These are phyloP conservation scores for Pampus argenteus DNA, from an alignment of 2,797 vertebrate species.

Conservation along the genomic window DNA sequence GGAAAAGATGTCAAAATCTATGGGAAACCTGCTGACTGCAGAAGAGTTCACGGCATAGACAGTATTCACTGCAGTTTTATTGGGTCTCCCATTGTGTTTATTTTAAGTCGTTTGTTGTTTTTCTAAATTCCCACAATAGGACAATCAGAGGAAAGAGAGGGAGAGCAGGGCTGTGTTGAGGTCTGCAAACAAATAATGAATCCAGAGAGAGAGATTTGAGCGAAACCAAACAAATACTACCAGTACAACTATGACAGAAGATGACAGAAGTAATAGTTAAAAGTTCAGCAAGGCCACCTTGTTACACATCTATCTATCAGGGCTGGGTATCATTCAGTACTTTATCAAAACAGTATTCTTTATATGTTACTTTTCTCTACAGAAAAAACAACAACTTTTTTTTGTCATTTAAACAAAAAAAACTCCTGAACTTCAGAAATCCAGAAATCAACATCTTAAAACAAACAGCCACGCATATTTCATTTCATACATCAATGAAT, in stretches of 20 bases:
- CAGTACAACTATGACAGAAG: rapidly evolving
- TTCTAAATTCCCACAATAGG: slow-evolving; percentile 60
- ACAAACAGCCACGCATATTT: too few relatives aligned
- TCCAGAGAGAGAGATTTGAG: slow-evolving; percentile 1
- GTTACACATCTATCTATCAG: neutral
- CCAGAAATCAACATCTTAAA: neutral
- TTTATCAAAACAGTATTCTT: too few relatives aligned
- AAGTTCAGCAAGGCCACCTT: neutral
- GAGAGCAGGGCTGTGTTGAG: slow-evolving; percentile 6
- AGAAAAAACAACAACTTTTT: neutral
- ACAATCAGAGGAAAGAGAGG: slow-evolving; percentile 58
- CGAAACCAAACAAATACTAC: neutral
- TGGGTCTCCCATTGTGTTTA: slow-evolving; percentile 61
- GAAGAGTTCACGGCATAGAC: slow-evolving; percentile 37
- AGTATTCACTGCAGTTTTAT: slow-evolving; percentile 42
- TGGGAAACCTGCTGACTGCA: slow-evolving; percentile 55
- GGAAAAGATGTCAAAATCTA: slow-evolving; percentile 60
- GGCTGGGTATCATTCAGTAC: neutral
- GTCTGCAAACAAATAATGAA: slow-evolving; percentile 6
- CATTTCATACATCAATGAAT: too few relatives aligned
- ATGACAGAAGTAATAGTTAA: neutral
- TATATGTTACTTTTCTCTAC: neutral
- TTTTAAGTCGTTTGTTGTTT: slow-evolving; percentile 51
- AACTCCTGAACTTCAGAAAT: too few relatives aligned
- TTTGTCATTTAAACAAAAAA: neutral